phyloP scores from a whole-genome alignment of 2,888 invertebrate genomes.

The Epiblema foenella region DNA sequence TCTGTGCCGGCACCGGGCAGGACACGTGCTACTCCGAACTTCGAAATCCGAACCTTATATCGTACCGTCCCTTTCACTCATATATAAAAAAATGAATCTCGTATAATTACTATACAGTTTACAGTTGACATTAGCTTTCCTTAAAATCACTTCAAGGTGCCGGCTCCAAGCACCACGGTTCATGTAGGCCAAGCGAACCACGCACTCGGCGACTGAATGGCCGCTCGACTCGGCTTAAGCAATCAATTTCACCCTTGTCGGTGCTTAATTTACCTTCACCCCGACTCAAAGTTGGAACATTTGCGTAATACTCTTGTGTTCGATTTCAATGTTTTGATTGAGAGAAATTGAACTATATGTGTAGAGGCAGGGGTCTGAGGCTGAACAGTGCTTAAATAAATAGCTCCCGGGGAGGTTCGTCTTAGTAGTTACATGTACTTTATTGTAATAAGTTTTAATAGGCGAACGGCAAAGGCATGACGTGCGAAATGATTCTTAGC shows the following conservation, averaged over 20 bases:
- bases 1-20: too few relatives aligned
- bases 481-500: too few relatives aligned
- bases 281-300: constrained; percentile 22
- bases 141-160: not conserved
- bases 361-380: not conserved
- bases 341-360: not conserved
- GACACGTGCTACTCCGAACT: too few relatives aligned
- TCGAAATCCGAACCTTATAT: too few relatives aligned
- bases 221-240: constrained; percentile 25
- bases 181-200: constrained; percentile 28
- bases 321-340: constrained; percentile 13
- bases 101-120: too few relatives aligned
- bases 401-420: too few relatives aligned
- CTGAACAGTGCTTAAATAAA: not conserved
- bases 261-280: constrained; percentile 36
- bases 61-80: too few relatives aligned
- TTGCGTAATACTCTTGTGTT: constrained; percentile 24
- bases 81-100: too few relatives aligned
- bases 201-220: constrained; percentile 18
- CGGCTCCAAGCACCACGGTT: constrained; percentile 13
- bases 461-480: too few relatives aligned
- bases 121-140: constrained; percentile 14
- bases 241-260: constrained; percentile 38
- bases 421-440: too few relatives aligned
- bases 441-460: too few relatives aligned